Evolutionary conservation across 1,140 invertebrate species (phyloP).

Genomic region (Drosophila eugracilis): DNA sequence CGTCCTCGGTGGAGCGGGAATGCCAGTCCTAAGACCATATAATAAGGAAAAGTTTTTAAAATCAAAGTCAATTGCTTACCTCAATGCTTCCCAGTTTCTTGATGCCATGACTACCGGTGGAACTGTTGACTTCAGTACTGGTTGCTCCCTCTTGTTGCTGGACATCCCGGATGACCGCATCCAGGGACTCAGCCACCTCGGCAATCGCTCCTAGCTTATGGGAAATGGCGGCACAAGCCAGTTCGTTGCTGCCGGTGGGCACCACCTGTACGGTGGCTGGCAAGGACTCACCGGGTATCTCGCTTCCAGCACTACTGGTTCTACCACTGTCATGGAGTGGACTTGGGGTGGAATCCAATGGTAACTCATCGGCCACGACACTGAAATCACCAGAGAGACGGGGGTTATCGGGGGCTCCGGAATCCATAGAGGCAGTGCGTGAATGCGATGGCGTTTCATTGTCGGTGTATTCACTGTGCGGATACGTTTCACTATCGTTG

Average conservation of each 20-base stretch:
- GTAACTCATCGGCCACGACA: constrained; percentile 72
- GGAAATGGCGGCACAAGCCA: constrained; percentile 88
- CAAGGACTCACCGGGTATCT: constrained; percentile 13
- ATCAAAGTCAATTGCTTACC: too few relatives aligned
- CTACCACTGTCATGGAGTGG: constrained; percentile 67
- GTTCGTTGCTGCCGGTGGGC: constrained; percentile 86
- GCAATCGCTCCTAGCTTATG: constrained; percentile 88
- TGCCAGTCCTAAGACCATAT: constrained; percentile 75
- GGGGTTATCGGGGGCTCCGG: constrained; percentile 29
- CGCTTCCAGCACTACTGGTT: constrained; percentile 63
- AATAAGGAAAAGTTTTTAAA: neutral
- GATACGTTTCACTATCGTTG: constrained; percentile 75
- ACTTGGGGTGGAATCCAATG: constrained; percentile 65
- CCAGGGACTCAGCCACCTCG: constrained; percentile 88
- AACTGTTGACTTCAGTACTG: constrained; percentile 7
- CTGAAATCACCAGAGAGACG: constrained; percentile 66
- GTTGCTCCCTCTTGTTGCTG: constrained; percentile 80
- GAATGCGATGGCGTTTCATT: constrained; percentile 65
- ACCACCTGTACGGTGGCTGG: constrained; percentile 48
- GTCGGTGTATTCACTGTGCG: constrained; percentile 70
- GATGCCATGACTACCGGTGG: constrained; percentile 8
- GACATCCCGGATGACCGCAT: constrained; percentile 86
- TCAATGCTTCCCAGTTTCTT: constrained; percentile 78
- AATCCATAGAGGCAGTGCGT: constrained; percentile 69
- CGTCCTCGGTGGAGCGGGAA: constrained; percentile 85